Base-by-base conservation (phyloP, 2,888 invertebrate species). In the Phyllotreta striolata region DNA sequence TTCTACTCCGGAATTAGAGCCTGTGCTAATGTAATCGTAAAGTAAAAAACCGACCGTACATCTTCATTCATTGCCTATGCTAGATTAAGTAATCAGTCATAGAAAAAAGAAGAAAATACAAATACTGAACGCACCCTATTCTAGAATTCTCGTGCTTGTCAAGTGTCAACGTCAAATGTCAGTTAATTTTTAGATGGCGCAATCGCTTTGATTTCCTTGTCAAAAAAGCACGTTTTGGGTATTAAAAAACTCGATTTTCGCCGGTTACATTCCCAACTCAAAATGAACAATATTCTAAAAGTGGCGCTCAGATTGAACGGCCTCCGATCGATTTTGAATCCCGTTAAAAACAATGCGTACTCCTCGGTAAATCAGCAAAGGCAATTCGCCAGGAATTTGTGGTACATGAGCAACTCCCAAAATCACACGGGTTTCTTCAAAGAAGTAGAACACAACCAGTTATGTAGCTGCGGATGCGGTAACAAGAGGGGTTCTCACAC, bases 241-340 rank as follows among this genome's bases (percentile, higher is more conserved):
- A 52, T 38, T 52, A 38, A 37, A 1, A 10, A 52, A 38, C 43
- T 13, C 7, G 10, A 52, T 35, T 55, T 51, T 58, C 24, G 14
- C 60, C 60, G 60, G 49, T 40, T 60, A 43, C 55, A 54, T 52
- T 59, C 52, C 58, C 37, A 39, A 10, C 46, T 70, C 66, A 88
- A 83, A 80, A 91, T 91, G 91, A 91, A 89, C 80, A 87, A 87
- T 71, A 82, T 91, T 72, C 85, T 88, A 38, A 88, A 87, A 80
- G 85, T 85, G 44, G 85, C 87, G 6, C 81, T 88, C 63, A 85
- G 87, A 69, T 73, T 84, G 2, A 74, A 72, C 63, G 71, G 69
- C 37, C 62, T 79, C 35, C 74, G 73, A 62, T 55, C 73, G 8
- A 63, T 81, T 35, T 63, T 79, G 54, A 76, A 76, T 62, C 78